Evolutionary conservation across 2,797 vertebrate species (phyloP).

Genomic region (Poeciliopsis paucimaculata): DNA sequence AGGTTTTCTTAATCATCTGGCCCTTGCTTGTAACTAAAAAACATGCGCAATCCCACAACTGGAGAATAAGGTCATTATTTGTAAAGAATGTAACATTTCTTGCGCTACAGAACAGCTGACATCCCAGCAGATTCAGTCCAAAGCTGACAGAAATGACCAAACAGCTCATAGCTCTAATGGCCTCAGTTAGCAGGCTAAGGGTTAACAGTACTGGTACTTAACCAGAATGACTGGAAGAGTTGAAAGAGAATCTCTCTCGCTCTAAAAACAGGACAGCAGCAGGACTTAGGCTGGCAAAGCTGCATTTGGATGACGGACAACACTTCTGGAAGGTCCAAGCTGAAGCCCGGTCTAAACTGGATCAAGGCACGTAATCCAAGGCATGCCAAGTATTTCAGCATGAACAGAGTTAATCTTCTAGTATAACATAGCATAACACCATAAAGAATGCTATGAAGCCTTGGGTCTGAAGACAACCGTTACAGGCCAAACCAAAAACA

Average conservation of each 20-base stretch:
- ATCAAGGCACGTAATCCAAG: neutral
- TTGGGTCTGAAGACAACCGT: neutral
- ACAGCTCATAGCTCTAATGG: neutral
- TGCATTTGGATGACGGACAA: neutral
- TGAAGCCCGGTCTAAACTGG: neutral
- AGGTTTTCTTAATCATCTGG: neutral
- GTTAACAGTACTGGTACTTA: neutral
- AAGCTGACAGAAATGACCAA: neutral
- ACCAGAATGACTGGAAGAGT: neutral
- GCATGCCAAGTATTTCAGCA: neutral
- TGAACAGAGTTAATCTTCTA: neutral
- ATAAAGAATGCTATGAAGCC: neutral
- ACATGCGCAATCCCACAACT: neutral
- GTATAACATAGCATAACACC: neutral
- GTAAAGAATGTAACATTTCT: neutral
- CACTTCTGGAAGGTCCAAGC: neutral
- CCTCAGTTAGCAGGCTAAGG: neutral
- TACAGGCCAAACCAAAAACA: neutral
- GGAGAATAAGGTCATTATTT: neutral
- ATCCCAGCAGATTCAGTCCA: neutral
- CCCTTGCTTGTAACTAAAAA: neutral
- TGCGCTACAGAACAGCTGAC: neutral
- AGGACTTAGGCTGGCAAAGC: neutral
- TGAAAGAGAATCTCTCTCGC: neutral
- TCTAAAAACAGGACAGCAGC: neutral